These are phyloP conservation scores for Xylota segnis DNA, from an alignment of 2,888 invertebrate species.

Conservation along the genomic window DNA sequence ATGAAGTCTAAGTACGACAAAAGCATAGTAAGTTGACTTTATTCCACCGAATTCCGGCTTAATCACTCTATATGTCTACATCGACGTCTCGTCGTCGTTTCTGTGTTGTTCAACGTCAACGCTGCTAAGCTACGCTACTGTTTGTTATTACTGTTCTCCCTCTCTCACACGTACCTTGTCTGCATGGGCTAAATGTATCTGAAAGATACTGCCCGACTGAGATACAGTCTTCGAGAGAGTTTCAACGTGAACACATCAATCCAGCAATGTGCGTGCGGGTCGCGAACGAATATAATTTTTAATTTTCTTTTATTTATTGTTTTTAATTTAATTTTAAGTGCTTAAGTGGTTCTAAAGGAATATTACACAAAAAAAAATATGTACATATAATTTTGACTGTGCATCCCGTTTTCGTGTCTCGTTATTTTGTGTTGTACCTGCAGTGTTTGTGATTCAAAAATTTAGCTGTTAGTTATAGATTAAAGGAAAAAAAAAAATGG, in stretches of 20 bases:
- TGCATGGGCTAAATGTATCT: slow-evolving; percentile 41
- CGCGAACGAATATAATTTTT: slow-evolving; percentile 28
- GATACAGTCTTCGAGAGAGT: slow-evolving; percentile 61
- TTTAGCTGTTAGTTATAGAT: background rate
- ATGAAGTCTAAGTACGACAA: too few relatives aligned
- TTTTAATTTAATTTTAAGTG: slow-evolving; percentile 74
- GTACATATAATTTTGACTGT: background rate
- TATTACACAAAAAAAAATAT: too few relatives aligned
- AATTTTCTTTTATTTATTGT: slow-evolving; percentile 60
- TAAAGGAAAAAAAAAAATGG: slow-evolving; percentile 57
- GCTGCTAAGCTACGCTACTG: background rate
- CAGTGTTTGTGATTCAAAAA: slow-evolving; percentile 51
- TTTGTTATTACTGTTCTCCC: slow-evolving; percentile 9
- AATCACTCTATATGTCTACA: slow-evolving; percentile 60
- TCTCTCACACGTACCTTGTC: slow-evolving; percentile 28
- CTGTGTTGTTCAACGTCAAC: slow-evolving; percentile 11
- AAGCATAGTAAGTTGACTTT: slow-evolving; percentile 46
- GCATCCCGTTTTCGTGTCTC: background rate
- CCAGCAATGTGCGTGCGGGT: slow-evolving; percentile 62
- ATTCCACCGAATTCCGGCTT: slow-evolving; percentile 70
- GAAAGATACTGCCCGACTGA: slow-evolving; percentile 35
- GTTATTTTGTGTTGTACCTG: slow-evolving; percentile 41
- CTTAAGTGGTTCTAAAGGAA: slow-evolving; percentile 71
- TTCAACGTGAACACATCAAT: slow-evolving; percentile 63
- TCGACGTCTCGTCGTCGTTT: slow-evolving; percentile 1